Conservation (phyloP, 2,113 vertebrate genomes). For the Hipposideros armiger region DNA sequence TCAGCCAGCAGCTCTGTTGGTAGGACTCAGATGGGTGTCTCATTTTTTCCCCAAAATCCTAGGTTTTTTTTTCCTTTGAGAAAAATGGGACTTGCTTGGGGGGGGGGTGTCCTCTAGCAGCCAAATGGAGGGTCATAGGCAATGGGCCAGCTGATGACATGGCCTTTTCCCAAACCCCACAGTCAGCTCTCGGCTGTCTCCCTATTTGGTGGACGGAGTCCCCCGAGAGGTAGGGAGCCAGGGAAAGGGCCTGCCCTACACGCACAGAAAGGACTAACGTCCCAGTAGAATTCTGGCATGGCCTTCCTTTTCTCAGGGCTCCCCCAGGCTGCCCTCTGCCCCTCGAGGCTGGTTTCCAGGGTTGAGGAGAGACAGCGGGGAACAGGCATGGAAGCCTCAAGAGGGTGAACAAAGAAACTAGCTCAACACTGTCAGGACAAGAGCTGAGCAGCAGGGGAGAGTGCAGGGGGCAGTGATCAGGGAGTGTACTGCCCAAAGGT, state of each 20-base stretch:
- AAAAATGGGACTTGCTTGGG: slow-evolving; percentile 66
- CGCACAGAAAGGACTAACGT: background rate
- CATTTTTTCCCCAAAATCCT: slow-evolving; percentile 78
- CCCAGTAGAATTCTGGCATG: slow-evolving; percentile 12
- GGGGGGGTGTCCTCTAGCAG: slow-evolving; percentile 65
- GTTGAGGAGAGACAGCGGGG: background rate
- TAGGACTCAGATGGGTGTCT: slow-evolving; percentile 70
- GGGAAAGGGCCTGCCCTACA: slow-evolving; percentile 36
- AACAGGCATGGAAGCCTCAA: background rate
- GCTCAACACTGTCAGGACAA: background rate
- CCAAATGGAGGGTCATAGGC: slow-evolving; percentile 63
- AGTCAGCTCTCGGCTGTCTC: slow-evolving; percentile 62
- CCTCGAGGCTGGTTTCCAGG: background rate
- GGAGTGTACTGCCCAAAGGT: background rate
- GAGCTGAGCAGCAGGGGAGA: background rate
- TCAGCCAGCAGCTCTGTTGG: slow-evolving; percentile 61
- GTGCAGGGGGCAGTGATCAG: background rate
- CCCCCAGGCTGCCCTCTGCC: background rate
- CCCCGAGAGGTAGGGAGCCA: slow-evolving; percentile 47
- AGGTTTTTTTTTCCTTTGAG: slow-evolving; percentile 68
- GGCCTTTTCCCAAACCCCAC: slow-evolving; percentile 72
- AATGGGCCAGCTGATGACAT: slow-evolving; percentile 74
- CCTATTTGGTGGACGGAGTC: slow-evolving; percentile 69
- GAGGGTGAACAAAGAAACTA: background rate
- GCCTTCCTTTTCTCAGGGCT: slow-evolving; percentile 11